Evolutionary conservation across 2,888 invertebrate genomes (phyloP), one percentile per base, ranked within the genome.

Genomic region (Argynnis bischoffii): DNA sequence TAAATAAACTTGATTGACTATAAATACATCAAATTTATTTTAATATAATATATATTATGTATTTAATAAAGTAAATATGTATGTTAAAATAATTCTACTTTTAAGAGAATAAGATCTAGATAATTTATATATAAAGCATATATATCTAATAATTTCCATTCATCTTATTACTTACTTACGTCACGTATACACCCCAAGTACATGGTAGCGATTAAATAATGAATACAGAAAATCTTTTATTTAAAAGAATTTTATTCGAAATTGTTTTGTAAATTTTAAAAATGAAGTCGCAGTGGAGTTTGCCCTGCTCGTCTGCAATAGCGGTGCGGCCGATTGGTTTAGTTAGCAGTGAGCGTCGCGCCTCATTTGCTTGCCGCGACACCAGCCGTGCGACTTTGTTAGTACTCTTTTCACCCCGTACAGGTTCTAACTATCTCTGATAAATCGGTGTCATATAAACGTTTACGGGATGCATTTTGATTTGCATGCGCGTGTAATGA

Each of bases 341-440:
- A 92, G 92, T 92, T 92, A 92, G 91, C 89, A 91, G 88, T 82
- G 89, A 90, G 88, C 90, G 89, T 88, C 86, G 91, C 87, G 90
- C 91, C 92, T 92, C 92, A 92, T 92, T 91, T 92, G 89, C 90
- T 88, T 85, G 88, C 87, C 86, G 82, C 79, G 76, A 74, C 77
- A 75, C 73, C 73, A 66, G 73, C 83, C 81, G 78, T 78, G 74
- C 81, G 77, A 87, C 87, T 89, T 88, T 89, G 89, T 89, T 87
- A 89, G 81, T 86, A 88, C 89, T 90, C 89, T 90, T 90, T 90
- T 88, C 88, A 88, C 82, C 81, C 84, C 79, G 84, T 84, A 80
- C 81, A 78, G 83, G 75, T 77, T 86, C 83, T 85, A 87, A 86
- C 89, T 89, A 89, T 89, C 84, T 80, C 82, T 85, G 84, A 86